phyloP scores from a whole-genome alignment of 1,140 invertebrate species.

The Uloborus diversus region DNA sequence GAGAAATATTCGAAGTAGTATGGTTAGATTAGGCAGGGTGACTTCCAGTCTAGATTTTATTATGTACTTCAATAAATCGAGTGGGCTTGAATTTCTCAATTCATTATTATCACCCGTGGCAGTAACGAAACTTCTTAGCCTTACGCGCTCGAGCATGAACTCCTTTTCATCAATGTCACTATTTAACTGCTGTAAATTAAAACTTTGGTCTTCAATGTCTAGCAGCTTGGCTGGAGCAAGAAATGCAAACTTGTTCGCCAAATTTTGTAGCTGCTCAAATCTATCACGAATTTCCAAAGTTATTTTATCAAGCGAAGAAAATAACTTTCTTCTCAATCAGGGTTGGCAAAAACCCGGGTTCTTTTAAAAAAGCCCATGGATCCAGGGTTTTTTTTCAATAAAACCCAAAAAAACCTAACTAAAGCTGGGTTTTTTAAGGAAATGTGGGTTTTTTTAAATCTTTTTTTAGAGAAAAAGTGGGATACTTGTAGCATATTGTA shows the following conservation, averaged over 20 bases:
- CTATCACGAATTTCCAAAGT: not conserved
- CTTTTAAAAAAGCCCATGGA: too few relatives aligned
- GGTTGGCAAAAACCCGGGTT: too few relatives aligned
- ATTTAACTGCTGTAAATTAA: not conserved
- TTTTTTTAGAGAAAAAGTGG: too few relatives aligned
- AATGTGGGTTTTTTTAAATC: too few relatives aligned
- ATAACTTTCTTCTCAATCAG: not conserved
- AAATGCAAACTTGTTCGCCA: not conserved
- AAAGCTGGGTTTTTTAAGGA: too few relatives aligned
- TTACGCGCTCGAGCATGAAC: not conserved
- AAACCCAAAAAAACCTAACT: too few relatives aligned
- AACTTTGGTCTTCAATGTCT: not conserved
- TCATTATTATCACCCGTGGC: not conserved
- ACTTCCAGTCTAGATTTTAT: not conserved
- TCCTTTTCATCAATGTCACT: too few relatives aligned
- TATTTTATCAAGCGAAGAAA: not conserved
- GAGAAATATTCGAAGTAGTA: constrained; percentile 56
- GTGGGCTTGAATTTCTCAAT: not conserved
- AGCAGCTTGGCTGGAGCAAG: not conserved
- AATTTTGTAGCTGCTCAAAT: not conserved
- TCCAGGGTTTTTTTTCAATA: too few relatives aligned
- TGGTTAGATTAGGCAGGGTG: too few relatives aligned
- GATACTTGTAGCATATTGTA: too few relatives aligned
- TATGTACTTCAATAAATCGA: not conserved
- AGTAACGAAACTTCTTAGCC: not conserved